Base-by-base conservation (phyloP, 2,888 invertebrate species). In the Drosophila atripex region DNA sequence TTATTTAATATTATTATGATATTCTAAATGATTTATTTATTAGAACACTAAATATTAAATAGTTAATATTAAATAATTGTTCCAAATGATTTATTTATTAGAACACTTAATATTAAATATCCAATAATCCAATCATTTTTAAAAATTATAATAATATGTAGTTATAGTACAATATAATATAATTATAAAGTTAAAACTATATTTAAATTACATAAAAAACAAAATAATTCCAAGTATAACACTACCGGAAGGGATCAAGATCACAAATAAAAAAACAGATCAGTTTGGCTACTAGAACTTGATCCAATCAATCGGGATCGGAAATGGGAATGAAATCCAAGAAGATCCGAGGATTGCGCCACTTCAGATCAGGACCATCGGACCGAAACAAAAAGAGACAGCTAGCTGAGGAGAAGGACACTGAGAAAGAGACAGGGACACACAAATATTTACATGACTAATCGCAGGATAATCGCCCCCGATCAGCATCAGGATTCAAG, bases 361-460 rank as follows among this genome's bases (percentile, higher is more conserved):
- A 61, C 35, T 49, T 32, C 8, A 11, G 8, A 2, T 32, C 8
- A 11, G 8, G 18, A 8, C 32, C 14, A n/a, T 11, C 11, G 11
- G 14, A 23, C 18, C 18, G 18, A 12, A 11, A n/a, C n/a, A n/a
- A 14, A 11, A 12, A 12, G 46, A 16, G 16, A 41, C 14, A 38
- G 14, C 9, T 14, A 38, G 38, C 3, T 3, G 14, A 12, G 12
- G 7, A 32, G 32, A 12, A 32, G 11, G 3, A 4, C 3, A 12
- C 4, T 4, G 32, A 11, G 32, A 35, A n/a, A n/a, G 35, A 35
- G n/a, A 35, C n/a, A 14, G n/a, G n/a, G 39, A 35, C 23, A 11
- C 45, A 63, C 64, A 64, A 64, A 64, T 64, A 64, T 64, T 64
- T 64, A 64, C 64, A 64, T 39, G 46, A 46, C 64, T 64, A 64